Percentiles rank a stretch among this genome's conserved stretches.
phyloP scores from a whole-genome alignment of 2,888 invertebrate genomes.

The Eilema caniola region DNA sequence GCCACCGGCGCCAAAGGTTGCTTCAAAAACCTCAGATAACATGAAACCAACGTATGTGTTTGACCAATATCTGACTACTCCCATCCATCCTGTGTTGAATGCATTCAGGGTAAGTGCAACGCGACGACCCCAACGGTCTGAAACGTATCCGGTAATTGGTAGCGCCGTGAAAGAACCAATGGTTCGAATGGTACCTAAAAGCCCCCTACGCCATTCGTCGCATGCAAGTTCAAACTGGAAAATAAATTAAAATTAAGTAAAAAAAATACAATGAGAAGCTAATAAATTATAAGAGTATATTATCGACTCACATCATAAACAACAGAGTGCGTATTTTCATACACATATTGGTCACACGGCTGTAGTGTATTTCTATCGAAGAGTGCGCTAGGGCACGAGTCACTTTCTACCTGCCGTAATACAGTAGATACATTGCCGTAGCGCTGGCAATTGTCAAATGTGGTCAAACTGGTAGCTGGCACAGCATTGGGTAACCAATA shows the following conservation, averaged over 20 bases:
- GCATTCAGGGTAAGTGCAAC: constrained; percentile 88
- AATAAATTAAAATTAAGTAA: constrained; percentile 19
- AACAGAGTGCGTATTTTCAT: constrained; percentile 68
- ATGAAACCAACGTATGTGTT: constrained; percentile 90
- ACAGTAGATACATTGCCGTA: constrained; percentile 55
- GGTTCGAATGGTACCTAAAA: constrained; percentile 91
- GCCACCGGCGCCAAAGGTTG: constrained; percentile 89
- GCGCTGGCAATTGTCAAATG: constrained; percentile 79
- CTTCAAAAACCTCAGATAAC: constrained; percentile 90
- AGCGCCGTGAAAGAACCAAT: constrained; percentile 90
- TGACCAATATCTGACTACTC: constrained; percentile 90
- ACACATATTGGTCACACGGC: constrained; percentile 67
- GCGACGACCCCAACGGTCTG: constrained; percentile 91
- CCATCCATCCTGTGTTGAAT: constrained; percentile 88
- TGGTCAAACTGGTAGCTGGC: constrained; percentile 36
- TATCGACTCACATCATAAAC: constrained; percentile 68
- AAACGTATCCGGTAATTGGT: constrained; percentile 90
- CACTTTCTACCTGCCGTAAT: constrained; percentile 17
- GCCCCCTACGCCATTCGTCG: constrained; percentile 90
- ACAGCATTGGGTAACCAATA: neutral
- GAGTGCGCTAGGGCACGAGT: constrained; percentile 63
- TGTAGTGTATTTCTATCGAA: constrained; percentile 59
- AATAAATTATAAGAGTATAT: neutral
- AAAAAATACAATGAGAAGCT: neutral
- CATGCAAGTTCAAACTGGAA: constrained; percentile 88